A percentile compares a stretch with the other conserved stretches of the same genome.
phyloP scores from a whole-genome alignment of 2,113 vertebrate genomes.

The Paralichthys olivaceus region DNA sequence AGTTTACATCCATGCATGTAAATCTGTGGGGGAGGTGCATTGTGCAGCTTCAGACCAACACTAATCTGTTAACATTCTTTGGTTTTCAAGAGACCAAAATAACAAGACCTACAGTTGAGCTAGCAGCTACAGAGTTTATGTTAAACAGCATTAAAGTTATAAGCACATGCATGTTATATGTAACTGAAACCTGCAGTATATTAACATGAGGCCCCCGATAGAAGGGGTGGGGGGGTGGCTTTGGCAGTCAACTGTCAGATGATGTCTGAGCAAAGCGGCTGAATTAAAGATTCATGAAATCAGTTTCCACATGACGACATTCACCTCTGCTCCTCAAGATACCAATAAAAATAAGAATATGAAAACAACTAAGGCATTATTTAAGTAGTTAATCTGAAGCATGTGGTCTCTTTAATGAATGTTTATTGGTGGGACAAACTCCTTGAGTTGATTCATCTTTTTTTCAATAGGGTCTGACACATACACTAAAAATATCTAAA shows the following conservation, averaged over 20 bases:
- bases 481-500: no score
- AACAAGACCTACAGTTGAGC: background rate
- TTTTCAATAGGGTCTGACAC: no score
- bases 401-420: background rate
- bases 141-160: background rate
- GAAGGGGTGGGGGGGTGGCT: no score
- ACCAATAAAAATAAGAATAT: background rate
- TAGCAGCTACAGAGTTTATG: background rate
- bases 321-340: conserved; percentile 21
- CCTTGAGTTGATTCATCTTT: no score
- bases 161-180: no score
- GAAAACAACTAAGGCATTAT: background rate
- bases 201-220: background rate
- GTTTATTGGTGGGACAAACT: no score
- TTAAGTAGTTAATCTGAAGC: background rate
- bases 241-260: no score
- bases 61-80: conserved; percentile 30
- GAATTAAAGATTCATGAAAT: conserved; percentile 49
- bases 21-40: conserved; percentile 12
- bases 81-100: background rate
- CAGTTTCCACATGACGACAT: conserved; percentile 25
- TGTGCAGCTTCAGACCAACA: background rate
- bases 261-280: no score
- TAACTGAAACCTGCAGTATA: background rate
- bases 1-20: background rate